These are phyloP conservation scores for Scolopax bukidnonensis DNA, from an alignment of 2,797 vertebrate species.

Conservation along the genomic window DNA sequence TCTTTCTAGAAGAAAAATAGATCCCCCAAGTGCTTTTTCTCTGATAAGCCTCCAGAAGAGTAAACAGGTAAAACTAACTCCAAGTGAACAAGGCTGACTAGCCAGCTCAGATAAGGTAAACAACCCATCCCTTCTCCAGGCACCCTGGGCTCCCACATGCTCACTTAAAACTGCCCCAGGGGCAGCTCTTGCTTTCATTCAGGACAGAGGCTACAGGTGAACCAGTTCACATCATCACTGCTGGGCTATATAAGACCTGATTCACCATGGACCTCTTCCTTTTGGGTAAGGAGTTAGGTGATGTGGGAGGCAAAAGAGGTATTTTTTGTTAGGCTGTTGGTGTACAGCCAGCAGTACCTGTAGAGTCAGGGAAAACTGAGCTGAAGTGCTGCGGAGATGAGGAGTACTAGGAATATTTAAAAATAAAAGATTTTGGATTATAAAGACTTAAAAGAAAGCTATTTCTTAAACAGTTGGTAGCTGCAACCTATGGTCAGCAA, in stretches of 20 bases:
- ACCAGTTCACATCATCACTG: neutral
- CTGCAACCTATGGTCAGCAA: constrained; percentile 38
- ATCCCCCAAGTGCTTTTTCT: neutral
- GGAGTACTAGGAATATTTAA: neutral
- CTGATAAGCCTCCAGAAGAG: neutral
- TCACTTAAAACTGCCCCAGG: neutral
- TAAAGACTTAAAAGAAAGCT: constrained; percentile 1
- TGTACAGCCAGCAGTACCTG: neutral
- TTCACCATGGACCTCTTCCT: neutral
- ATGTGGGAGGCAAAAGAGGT: neutral
- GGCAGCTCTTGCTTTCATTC: neutral
- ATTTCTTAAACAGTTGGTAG: constrained; percentile 21
- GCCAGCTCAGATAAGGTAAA: neutral
- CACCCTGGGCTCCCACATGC: neutral
- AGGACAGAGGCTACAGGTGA: neutral
- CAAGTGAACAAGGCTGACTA: neutral
- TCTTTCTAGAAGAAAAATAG: neutral
- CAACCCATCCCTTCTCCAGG: neutral
- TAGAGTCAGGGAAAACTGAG: neutral
- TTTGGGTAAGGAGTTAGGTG: neutral
- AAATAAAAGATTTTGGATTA: constrained; percentile 32
- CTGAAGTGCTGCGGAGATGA: neutral
- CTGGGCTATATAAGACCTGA: accelerated
- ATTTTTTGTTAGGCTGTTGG: neutral
- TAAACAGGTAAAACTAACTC: neutral